Evolutionary conservation across 1,140 invertebrate genomes (phyloP).

Genomic region (Steinernema feltiae): DNA sequence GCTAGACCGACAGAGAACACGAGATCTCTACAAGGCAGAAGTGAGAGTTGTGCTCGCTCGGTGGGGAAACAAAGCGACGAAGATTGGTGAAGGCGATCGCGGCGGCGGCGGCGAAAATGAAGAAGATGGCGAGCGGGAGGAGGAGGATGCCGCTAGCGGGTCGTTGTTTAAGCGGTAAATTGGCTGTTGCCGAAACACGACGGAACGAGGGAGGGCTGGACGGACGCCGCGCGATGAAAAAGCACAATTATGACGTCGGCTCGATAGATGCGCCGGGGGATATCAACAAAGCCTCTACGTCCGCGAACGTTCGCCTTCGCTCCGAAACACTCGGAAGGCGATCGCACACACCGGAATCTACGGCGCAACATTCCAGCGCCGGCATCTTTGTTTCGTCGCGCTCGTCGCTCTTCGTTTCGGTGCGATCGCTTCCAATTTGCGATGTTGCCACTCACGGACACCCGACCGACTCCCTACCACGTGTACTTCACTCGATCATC

Average conservation of each 20-base stretch:
- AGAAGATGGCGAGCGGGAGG: neutral
- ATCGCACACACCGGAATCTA: too few species aligned
- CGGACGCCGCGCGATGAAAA: too few species aligned
- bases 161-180: constrained; percentile 9
- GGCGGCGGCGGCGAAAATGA: neutral
- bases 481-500: too few species aligned
- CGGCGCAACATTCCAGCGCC: too few species aligned
- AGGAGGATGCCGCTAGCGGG: neutral
- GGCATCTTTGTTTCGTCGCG: too few species aligned
- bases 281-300: neutral
- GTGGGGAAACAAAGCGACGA: constrained; percentile 9
- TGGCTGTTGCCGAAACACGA: constrained; percentile 8
- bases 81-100: neutral
- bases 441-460: neutral
- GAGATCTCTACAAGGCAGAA: neutral
- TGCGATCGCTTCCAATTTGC: neutral
- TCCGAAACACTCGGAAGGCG: too few species aligned
- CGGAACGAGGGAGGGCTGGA: neutral
- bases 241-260: neutral
- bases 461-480: too few species aligned
- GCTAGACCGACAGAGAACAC: neutral
- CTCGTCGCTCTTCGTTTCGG: neutral
- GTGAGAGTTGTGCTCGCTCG: neutral
- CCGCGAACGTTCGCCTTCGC: too few species aligned
- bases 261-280: neutral